phyloP scores from a whole-genome alignment of 1,140 invertebrate genomes.

The Olivierus martensii region DNA sequence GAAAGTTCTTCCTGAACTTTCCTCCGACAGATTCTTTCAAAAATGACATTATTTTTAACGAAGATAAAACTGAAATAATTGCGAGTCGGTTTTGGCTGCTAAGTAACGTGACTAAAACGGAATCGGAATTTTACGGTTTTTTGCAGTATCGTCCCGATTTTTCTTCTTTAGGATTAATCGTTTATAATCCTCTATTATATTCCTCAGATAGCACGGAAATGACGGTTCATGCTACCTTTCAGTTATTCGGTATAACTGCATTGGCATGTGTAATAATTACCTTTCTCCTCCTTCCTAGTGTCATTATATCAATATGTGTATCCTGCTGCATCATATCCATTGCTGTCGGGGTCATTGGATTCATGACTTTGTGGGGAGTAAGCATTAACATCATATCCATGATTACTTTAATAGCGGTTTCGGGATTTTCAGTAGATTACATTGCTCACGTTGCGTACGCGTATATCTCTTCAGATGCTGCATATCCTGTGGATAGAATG shows the following conservation, averaged over 20 bases:
- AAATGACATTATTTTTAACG: slow-evolving; percentile 70
- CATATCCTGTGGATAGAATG: slow-evolving; percentile 45
- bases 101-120: slow-evolving; percentile 71
- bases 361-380: slow-evolving; percentile 89
- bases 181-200: slow-evolving; percentile 86
- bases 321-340: slow-evolving; percentile 90
- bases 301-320: slow-evolving; percentile 83
- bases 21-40: slow-evolving; percentile 44
- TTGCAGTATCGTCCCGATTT: slow-evolving; percentile 58
- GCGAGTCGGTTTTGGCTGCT: slow-evolving; percentile 76
- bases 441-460: slow-evolving; percentile 93
- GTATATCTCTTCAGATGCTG: slow-evolving; percentile 64
- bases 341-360: slow-evolving; percentile 83
- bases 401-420: slow-evolving; percentile 97
- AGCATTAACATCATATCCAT: slow-evolving; percentile 93
- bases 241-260: slow-evolving; percentile 80
- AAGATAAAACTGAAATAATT: slow-evolving; percentile 51
- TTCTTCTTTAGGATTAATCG: slow-evolving; percentile 67
- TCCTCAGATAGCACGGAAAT: slow-evolving; percentile 90
- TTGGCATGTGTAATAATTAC: slow-evolving; percentile 88
- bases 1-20: slow-evolving; percentile 37
- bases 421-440: slow-evolving; percentile 94
- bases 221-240: slow-evolving; percentile 77
- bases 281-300: slow-evolving; percentile 87
- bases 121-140: slow-evolving; percentile 74